phyloP scores from a whole-genome alignment of 2,888 invertebrate species.

The Zonitis immaculata region DNA sequence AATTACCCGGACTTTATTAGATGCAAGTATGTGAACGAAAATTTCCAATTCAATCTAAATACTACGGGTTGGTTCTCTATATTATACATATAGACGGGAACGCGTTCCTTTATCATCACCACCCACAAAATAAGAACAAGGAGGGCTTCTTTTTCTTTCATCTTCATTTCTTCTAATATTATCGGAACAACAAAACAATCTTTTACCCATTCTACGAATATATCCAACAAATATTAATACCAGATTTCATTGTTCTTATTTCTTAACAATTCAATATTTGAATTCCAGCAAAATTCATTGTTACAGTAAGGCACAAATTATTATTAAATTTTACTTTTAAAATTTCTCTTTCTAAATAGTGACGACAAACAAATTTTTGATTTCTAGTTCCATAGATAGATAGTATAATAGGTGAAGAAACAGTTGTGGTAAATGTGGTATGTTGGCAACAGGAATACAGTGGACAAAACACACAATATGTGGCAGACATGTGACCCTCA shows the following conservation, averaged over 20 bases:
- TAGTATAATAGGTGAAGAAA: too few relatives aligned
- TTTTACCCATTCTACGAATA: too few relatives aligned
- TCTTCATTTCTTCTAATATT: background rate
- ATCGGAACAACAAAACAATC: too few relatives aligned
- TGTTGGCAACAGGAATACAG: background rate
- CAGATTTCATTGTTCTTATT: slow-evolving; percentile 23
- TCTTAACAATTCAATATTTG: slow-evolving; percentile 37
- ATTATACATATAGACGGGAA: slow-evolving; percentile 31
- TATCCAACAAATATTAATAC: too few relatives aligned
- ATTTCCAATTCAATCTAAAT: slow-evolving; percentile 50
- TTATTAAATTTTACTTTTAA: too few relatives aligned
- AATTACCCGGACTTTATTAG: slow-evolving; percentile 49
- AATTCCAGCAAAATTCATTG: slow-evolving; percentile 45
- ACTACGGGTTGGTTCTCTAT: slow-evolving; percentile 33
- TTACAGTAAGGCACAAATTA: slow-evolving; percentile 25
- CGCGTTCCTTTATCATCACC: slow-evolving; percentile 37
- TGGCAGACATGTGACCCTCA: slow-evolving; percentile 33
- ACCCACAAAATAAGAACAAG: too few relatives aligned
- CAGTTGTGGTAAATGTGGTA: slow-evolving; percentile 1
- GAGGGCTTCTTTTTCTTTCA: too few relatives aligned
- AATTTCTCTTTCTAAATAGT: too few relatives aligned
- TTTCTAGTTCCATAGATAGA: too few relatives aligned
- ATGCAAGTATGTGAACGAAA: slow-evolving; percentile 50
- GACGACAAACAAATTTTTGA: too few relatives aligned
- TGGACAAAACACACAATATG: slow-evolving; percentile 30